Conservation (phyloP, 1,140 invertebrate species). For the Mya arenaria region DNA sequence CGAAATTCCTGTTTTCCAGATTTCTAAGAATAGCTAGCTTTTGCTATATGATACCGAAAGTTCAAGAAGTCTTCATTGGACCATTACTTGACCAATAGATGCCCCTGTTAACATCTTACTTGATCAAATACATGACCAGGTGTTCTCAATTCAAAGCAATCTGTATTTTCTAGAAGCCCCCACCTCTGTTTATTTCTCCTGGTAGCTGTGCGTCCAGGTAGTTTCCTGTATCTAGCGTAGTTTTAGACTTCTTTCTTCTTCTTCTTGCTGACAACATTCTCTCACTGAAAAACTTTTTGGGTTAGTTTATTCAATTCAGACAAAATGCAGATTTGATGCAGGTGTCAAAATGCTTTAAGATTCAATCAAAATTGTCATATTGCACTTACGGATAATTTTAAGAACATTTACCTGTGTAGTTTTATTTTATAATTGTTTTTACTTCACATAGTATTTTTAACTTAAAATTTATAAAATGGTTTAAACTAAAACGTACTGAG, state of each 20-base stretch:
- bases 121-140: background rate
- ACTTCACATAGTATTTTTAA: no score
- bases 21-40: no score
- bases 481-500: no score
- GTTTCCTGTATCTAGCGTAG: background rate
- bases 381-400: background rate
- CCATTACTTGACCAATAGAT: background rate
- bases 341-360: background rate
- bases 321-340: background rate
- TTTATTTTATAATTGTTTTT: conserved; percentile 21
- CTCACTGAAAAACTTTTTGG: background rate
- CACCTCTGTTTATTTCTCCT: conserved; percentile 3
- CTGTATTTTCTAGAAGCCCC: background rate
- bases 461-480: no score
- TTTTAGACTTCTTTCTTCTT: conserved; percentile 7
- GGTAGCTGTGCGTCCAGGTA: background rate
- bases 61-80: no score
- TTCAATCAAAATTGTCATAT: background rate
- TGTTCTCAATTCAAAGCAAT: background rate
- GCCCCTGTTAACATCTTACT: background rate
- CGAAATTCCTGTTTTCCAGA: no score
- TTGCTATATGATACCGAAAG: no score
- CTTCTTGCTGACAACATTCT: conserved; percentile 3
- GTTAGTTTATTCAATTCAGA: background rate
- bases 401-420: background rate